A percentile compares a stretch with the other conserved stretches of the same genome.
These are phyloP conservation scores for Pachypanchax playfairii DNA, from an alignment of 2,113 vertebrate species.

Conservation along the genomic window DNA sequence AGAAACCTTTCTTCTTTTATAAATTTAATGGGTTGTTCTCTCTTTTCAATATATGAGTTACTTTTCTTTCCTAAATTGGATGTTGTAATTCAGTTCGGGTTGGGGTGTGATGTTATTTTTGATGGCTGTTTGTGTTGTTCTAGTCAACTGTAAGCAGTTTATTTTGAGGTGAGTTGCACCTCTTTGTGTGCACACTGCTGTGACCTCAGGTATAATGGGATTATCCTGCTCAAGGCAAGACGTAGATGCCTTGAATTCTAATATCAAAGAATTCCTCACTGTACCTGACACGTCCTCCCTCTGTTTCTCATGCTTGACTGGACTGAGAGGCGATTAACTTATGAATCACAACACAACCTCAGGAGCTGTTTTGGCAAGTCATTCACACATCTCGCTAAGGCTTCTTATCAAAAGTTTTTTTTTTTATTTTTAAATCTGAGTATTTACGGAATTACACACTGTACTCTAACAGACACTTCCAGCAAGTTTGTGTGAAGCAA, in stretches of 20 bases:
- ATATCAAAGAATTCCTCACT: slow-evolving; percentile 65
- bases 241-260: slow-evolving; percentile 66
- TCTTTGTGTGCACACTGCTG: slow-evolving; percentile 47
- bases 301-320: slow-evolving; percentile 61
- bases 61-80: slow-evolving; percentile 54
- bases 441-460: slow-evolving; percentile 31
- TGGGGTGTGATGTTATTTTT: slow-evolving; percentile 65
- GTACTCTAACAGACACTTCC: slow-evolving; percentile 24
- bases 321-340: slow-evolving; percentile 49
- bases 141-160: slow-evolving; percentile 62
- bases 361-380: slow-evolving; percentile 49
- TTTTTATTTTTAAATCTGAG: slow-evolving; percentile 7
- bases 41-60: slow-evolving; percentile 59
- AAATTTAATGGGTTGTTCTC: slow-evolving; percentile 55
- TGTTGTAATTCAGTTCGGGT: slow-evolving; percentile 65
- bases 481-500: slow-evolving; percentile 17
- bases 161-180: slow-evolving; percentile 64
- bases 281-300: slow-evolving; percentile 59
- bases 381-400: slow-evolving; percentile 47
- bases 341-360: slow-evolving; percentile 53
- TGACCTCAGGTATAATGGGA: slow-evolving; percentile 70
- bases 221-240: slow-evolving; percentile 70
- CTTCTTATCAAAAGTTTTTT: slow-evolving; percentile 20
- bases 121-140: slow-evolving; percentile 59
- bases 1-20: slow-evolving; percentile 38